phyloP scores from a whole-genome alignment of 1,140 invertebrate genomes.

The Calosoma granatense region DNA sequence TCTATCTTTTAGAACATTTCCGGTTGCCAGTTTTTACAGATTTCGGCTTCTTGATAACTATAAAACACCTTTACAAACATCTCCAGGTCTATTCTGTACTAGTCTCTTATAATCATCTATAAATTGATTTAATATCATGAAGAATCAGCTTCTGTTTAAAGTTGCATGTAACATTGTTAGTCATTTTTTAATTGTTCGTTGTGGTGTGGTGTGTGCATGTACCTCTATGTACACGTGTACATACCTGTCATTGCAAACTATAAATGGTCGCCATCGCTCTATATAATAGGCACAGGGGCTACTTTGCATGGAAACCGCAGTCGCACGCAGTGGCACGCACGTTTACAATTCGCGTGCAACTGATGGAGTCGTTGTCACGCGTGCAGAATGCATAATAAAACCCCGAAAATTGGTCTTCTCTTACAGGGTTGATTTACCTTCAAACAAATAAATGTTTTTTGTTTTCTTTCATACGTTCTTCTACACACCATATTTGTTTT shows the following conservation, averaged over 20 bases:
- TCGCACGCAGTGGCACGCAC: background rate
- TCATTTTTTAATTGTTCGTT: too few species aligned
- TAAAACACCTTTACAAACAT: too few species aligned
- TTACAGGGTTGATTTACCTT: background rate
- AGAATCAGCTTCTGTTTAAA: too few species aligned
- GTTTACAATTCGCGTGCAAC: background rate
- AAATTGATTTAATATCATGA: too few species aligned
- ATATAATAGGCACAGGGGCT: background rate
- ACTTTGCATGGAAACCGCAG: conserved; percentile 8
- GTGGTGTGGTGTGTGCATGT: too few species aligned
- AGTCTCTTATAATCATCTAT: too few species aligned
- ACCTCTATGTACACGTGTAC: background rate
- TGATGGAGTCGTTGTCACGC: background rate
- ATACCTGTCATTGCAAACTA: background rate
- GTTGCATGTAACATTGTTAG: too few species aligned
- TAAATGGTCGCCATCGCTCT: background rate
- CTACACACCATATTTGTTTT: background rate
- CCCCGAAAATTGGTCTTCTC: background rate
- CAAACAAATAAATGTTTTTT: background rate
- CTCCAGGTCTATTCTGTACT: too few species aligned
- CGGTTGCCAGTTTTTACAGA: too few species aligned
- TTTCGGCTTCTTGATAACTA: too few species aligned
- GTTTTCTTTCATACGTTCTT: background rate
- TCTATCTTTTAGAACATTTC: too few species aligned
- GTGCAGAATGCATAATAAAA: conserved; percentile 8